A percentile compares a stretch with the other conserved stretches of the same genome.
These are phyloP conservation scores for Bryconaethiops microstoma DNA, from an alignment of 2,797 vertebrate species.

Conservation along the genomic window DNA sequence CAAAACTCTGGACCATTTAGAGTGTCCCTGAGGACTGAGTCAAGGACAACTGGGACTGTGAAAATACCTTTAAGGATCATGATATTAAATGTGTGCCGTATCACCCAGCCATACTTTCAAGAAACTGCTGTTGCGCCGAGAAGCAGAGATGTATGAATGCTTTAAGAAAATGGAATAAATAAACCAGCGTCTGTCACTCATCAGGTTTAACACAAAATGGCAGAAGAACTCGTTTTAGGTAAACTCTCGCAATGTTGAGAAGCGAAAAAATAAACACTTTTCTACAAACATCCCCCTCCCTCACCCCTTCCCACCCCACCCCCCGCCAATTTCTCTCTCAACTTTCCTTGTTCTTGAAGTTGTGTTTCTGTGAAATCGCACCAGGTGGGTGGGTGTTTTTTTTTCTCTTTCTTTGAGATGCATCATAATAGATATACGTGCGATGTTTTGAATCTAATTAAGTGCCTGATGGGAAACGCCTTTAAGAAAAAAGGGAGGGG, in stretches of 20 bases:
- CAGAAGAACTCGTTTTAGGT: slow-evolving; percentile 48
- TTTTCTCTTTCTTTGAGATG: slow-evolving; percentile 64
- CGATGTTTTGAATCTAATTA: slow-evolving; percentile 89
- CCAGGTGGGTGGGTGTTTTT: slow-evolving; percentile 65
- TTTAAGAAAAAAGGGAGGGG: slow-evolving; percentile 75
- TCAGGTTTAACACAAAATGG: slow-evolving; percentile 40
- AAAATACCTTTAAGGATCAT: no score
- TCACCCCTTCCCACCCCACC: not conserved
- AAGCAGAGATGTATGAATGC: slow-evolving; percentile 36
- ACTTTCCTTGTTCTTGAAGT: slow-evolving; percentile 48
- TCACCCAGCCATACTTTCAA: slow-evolving; percentile 13
- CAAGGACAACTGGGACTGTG: no score
- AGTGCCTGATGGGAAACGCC: slow-evolving; percentile 86
- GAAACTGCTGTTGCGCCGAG: slow-evolving; percentile 6
- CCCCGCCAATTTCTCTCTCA: slow-evolving; percentile 28
- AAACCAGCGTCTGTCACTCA: slow-evolving; percentile 48
- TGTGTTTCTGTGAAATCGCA: slow-evolving; percentile 49
- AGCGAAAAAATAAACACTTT: slow-evolving; percentile 46
- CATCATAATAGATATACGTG: slow-evolving; percentile 77
- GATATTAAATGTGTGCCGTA: no score
- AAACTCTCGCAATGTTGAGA: slow-evolving; percentile 36
- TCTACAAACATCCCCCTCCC: slow-evolving; percentile 39
- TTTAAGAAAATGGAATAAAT: slow-evolving; percentile 22
- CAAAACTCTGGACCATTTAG: no score
- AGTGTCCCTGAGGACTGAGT: no score